phyloP scores from a whole-genome alignment of 2,888 invertebrate species.

The Matsumyia berberina region DNA sequence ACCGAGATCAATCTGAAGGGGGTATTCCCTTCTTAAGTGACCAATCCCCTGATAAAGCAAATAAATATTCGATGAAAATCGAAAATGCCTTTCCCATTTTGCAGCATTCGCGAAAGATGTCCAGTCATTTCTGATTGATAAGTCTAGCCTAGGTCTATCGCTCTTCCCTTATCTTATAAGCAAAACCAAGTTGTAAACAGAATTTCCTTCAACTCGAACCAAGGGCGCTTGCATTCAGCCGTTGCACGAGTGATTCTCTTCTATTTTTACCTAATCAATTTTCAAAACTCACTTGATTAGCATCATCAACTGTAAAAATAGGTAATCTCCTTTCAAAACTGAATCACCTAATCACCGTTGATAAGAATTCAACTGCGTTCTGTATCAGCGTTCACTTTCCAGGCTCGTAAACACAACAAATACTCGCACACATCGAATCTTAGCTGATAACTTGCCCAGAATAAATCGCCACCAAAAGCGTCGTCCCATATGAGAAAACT shows the following conservation, averaged over 20 bases:
- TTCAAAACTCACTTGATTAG: not conserved
- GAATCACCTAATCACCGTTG: conserved; percentile 16
- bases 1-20: no score
- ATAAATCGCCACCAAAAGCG: conserved; percentile 58
- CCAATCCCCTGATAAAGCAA: no score
- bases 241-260: conserved; percentile 12
- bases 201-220: conserved; percentile 11
- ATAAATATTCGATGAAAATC: no score
- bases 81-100: no score
- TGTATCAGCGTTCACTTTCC: not conserved
- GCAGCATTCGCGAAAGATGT: not conserved
- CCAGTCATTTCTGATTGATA: no score
- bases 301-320: no score
- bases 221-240: conserved; percentile 16
- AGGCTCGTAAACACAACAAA: conserved; percentile 32
- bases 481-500: no score
- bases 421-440: not conserved
- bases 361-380: conserved; percentile 42
- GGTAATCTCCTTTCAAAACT: not conserved
- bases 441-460: conserved; percentile 45
- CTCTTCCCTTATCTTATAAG: not conserved
- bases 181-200: conserved; percentile 2
- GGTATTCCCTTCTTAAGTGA: no score
- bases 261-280: not conserved
- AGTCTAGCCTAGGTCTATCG: not conserved